Conservation (phyloP, 2,797 vertebrate genomes). For the Pseudomugil tenellus region DNA sequence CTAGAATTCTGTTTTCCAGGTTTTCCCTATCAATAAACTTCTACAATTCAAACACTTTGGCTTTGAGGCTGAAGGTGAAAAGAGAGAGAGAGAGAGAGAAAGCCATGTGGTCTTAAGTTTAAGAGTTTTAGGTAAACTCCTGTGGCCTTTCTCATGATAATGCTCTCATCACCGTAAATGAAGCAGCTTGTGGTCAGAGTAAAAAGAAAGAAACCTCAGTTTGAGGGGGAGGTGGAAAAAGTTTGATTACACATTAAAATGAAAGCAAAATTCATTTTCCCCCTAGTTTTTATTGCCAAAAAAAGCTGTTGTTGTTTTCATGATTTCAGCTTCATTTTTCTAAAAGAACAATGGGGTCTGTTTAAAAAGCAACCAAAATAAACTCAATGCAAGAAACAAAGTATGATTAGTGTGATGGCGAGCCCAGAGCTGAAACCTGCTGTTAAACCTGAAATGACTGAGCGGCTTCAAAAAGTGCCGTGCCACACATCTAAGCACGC, state of each 20-base stretch:
- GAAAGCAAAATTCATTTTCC: no score
- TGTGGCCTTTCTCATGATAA: background rate
- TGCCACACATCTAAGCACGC: background rate
- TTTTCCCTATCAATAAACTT: background rate
- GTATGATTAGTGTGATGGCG: conserved; percentile 10
- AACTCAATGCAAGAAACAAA: background rate
- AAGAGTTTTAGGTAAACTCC: background rate
- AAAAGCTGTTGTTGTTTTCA: conserved; percentile 22
- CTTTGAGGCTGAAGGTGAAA: background rate
- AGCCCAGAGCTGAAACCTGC: background rate
- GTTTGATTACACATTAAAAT: background rate
- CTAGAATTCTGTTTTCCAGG: background rate
- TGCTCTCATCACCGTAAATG: background rate
- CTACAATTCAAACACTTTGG: background rate
- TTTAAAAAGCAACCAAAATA: background rate
- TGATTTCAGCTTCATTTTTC: conserved; percentile 8
- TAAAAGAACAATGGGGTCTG: background rate
- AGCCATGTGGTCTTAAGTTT: background rate
- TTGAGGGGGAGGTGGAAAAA: background rate
- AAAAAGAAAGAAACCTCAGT: background rate
- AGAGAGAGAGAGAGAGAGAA: background rate
- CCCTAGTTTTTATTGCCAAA: conserved; percentile 5
- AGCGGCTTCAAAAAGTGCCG: background rate
- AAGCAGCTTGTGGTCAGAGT: background rate
- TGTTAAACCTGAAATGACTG: conserved; percentile 8